Conservation (phyloP, 2,888 invertebrate genomes). For the Eulithis testata region DNA sequence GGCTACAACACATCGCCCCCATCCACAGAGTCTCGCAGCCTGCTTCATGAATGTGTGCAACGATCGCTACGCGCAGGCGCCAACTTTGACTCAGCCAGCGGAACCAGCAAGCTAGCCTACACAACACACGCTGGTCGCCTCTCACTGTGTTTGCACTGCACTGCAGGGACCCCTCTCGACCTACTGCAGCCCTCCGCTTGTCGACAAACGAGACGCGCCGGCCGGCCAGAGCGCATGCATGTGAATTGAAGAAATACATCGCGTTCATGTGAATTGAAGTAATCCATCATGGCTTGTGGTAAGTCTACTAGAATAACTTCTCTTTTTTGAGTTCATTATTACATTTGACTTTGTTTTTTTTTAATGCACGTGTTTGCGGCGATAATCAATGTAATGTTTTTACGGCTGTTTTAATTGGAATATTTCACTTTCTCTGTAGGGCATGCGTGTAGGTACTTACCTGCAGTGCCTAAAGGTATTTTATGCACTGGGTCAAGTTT, state of each 20-base stretch:
- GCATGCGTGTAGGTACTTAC: conserved; percentile 4
- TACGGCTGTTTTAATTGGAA: conserved; percentile 1
- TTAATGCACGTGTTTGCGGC: too few species aligned
- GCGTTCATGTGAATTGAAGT: conserved; percentile 6
- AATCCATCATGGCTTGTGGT: conserved; percentile 6
- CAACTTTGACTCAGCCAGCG: not conserved
- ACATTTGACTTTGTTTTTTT: not conserved
- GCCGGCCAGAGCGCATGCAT: conserved; percentile 5
- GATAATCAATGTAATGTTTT: not conserved
- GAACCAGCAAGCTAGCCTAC: not conserved
- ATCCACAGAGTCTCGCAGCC: not conserved
- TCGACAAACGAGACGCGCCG: conserved; percentile 10
- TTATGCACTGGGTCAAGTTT: conserved; percentile 22
- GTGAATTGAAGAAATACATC: not conserved
- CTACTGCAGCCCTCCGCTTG: not conserved
- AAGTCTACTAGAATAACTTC: not conserved
- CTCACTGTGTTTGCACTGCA: not conserved
- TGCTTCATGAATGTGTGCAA: not conserved
- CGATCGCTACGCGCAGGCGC: conserved; percentile 4
- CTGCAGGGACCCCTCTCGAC: not conserved
- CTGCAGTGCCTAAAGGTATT: conserved; percentile 7
- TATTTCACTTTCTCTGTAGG: conserved; percentile 21
- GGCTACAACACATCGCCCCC: not conserved
- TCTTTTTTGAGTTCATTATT: not conserved
- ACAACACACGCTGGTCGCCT: not conserved